A percentile compares a stretch with the other conserved stretches of the same genome.
Evolutionary conservation across 1,140 invertebrate species (phyloP).

Genomic region (Anadara kagoshimensis): DNA sequence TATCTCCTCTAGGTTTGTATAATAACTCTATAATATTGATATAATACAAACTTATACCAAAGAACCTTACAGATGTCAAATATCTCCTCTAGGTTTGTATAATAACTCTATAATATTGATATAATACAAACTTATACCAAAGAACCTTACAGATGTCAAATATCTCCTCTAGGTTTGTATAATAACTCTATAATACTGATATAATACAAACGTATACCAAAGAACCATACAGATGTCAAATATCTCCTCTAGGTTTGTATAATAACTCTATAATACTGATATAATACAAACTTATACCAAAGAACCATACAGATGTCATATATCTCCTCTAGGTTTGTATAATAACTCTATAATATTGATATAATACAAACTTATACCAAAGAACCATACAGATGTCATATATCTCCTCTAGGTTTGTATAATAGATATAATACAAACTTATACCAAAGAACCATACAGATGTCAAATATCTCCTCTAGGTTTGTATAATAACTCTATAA

Average conservation of each 20-base stretch:
- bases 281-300: constrained; percentile 2
- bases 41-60: constrained; percentile 2
- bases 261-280: not conserved
- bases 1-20: too few relatives aligned
- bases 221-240: not conserved
- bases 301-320: not conserved
- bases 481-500: not conserved
- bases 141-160: not conserved
- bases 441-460: not conserved
- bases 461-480: not conserved
- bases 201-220: constrained; percentile 1
- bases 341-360: not conserved
- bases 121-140: constrained; percentile 2
- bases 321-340: too few relatives aligned
- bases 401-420: too few relatives aligned
- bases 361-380: constrained; percentile 2
- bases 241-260: too few relatives aligned
- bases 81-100: too few relatives aligned
- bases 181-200: not conserved
- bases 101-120: not conserved
- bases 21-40: not conserved
- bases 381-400: not conserved
- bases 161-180: too few relatives aligned
- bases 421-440: constrained; percentile 9
- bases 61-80: not conserved